Base-by-base conservation (phyloP, 2,797 vertebrate genomes). In the Siniperca obscura region DNA sequence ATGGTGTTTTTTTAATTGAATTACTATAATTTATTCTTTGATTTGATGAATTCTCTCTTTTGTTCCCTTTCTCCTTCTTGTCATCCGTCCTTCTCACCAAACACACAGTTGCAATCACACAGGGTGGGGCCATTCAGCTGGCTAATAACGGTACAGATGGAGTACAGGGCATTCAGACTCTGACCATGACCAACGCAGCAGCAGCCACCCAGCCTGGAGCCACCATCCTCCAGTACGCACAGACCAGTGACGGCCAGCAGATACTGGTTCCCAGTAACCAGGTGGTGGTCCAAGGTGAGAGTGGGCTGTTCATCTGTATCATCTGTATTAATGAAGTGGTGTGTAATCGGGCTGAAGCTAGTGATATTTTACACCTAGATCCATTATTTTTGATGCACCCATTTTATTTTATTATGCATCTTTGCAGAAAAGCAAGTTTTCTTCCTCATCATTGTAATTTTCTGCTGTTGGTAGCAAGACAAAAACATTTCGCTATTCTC, bases 251-350 rank as follows among this genome's bases (percentile, higher is more conserved):
- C 0, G 98, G 98, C 67, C 98, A 99, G 89, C 98, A 99, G 93
- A 99, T 99, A 90, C 95, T 99, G 84, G 97, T 99, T 83, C 98
- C 98, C 89, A 98, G 98, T 94, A 99, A 99, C 93, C 98, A 99
- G 90, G 98, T 99, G 81, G 97, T 99, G 74, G 98, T 99, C 89
- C 98, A 99, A 96, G 98, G 98, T 99, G 91, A 96, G 96, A 17
- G 14, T 7, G 9, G 2, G 14, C 17, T 25, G 27, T 21, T 60
- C 6, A 44, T n/a, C n/a, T n/a, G n/a, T 12, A 40, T 27, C 25
- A 8, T 17, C 40, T 30, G 9, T n/a, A 17, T 53, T 22, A 67
- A 56, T 48, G 14, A 34, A 19, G n/a, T 55, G n/a, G n/a, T 17
- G 25, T 36, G 21, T 11, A 19, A 36, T 17, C 17, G 7, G 12